Evolutionary conservation across 2,888 invertebrate genomes (phyloP), one percentile per base, ranked within the genome.

Genomic region (Xanthorhoe designata): DNA sequence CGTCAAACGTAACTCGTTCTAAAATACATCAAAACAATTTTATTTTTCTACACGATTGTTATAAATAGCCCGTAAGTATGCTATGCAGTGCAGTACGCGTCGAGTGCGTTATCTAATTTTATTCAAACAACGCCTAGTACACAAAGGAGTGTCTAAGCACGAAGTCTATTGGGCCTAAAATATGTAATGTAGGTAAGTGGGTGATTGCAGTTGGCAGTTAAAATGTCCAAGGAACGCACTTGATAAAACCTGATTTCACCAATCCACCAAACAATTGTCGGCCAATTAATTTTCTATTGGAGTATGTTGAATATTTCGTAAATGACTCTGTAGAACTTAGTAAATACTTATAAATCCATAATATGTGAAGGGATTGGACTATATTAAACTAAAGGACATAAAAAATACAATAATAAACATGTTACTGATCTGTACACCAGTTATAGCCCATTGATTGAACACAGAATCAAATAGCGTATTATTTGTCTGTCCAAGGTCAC

Each of bases 1-100:
- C 71, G 62, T 19, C 3, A 55, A 54, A 68, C 66, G 68, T 65
- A 73, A 64, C 53, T 55, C 32, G 61, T 58, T 57, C 56, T 70
- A 66, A 66, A 55, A 50, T 29, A 67, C 54, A 65, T 64, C 65
- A 51, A 68, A 64, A 60, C 65, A 64, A 61, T 66, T 68, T 68
- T 67, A 52, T 59, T 59, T 59, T 51, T 66, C 59, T 52, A 58
- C 57, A n/a, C 54, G 59, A 68, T 63, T 47, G 17, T 15, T 51
- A 68, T 61, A 63, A 65, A 70, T 72, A 72, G 61, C 51, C 2
- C 49, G 57, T 19, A 60, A 15, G 51, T 61, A 13, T 64, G 59
- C 49, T 61, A 51, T 66, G 63, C 47, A 62, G 55, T 66, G 63
- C 47, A 62, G 55, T 66, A 59, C 29, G 17, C 53, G 45, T 32